Evolutionary conservation across 2,888 invertebrate species (phyloP).

Genomic region (Trisateles emortualis): DNA sequence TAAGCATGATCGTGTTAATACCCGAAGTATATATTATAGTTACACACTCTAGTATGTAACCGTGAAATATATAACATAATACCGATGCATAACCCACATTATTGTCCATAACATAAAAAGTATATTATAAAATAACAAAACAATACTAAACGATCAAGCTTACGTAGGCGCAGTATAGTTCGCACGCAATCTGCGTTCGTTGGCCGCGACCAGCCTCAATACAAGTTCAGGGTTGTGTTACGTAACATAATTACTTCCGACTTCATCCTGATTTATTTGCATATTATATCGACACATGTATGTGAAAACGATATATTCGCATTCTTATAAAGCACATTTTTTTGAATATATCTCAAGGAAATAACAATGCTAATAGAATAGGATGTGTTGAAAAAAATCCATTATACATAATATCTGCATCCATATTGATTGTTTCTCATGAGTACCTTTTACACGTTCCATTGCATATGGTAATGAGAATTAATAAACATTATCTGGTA

Average conservation of each 20-base stretch:
- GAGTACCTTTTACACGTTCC: slow-evolving; percentile 1
- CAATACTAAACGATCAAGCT: slow-evolving; percentile 52
- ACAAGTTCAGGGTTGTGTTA: slow-evolving; percentile 67
- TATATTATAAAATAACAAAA: neutral
- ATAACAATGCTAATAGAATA: slow-evolving; percentile 29
- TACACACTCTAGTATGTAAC: too few species aligned
- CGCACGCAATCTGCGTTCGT: slow-evolving; percentile 61
- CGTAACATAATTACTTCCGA: slow-evolving; percentile 73
- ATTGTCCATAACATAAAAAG: neutral
- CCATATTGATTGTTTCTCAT: slow-evolving; percentile 30
- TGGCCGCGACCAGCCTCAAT: slow-evolving; percentile 72
- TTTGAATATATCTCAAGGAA: slow-evolving; percentile 27
- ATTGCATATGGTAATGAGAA: slow-evolving; percentile 1
- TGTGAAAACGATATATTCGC: slow-evolving; percentile 1
- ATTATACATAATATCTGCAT: slow-evolving; percentile 34
- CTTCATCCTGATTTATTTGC: slow-evolving; percentile 57
- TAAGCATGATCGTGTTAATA: too few species aligned
- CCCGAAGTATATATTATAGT: too few species aligned
- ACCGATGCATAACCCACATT: neutral
- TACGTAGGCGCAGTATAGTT: slow-evolving; percentile 40
- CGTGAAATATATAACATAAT: too few species aligned
- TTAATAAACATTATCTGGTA: neutral
- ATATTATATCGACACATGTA: slow-evolving; percentile 33
- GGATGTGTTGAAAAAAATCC: slow-evolving; percentile 27
- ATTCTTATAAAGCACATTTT: neutral